Base-by-base conservation (phyloP, 2,888 invertebrate genomes). In the Drosophila villosipedis region DNA sequence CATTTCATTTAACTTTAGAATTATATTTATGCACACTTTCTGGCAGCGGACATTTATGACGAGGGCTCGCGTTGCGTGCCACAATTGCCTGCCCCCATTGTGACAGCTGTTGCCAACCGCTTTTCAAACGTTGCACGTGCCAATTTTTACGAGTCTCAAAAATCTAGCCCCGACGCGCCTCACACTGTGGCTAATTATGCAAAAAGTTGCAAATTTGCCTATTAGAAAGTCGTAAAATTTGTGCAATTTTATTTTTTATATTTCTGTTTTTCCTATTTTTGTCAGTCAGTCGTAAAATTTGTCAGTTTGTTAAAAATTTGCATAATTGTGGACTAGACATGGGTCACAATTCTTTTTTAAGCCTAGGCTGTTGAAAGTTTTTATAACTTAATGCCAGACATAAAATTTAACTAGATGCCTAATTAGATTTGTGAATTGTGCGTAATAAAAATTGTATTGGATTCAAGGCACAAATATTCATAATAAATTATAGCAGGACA, bases 1-100 rank as follows among this genome's bases (percentile, higher is more conserved):
- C 92, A 82, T 77, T 84, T 81, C 78, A 89, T 90, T 85, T 90
- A 83, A 83, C 73, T 87, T 90, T 82, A 65, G 65, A 89, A 82
- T 77, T 81, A 82, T 86, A 82, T 87, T 82, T 90, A 82, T 87
- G 75, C 73, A 73, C 74, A 50, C 60, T 75, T 78, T 68, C 61
- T 22, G 43, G 28, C 66, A 66, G 72, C 64, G 73, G 81, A 80
- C 90, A 83, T 91, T 89, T 89, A 90, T 86, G 90, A 85, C 80
- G 49, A 47, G 52, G 60, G 63, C 50, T 41, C n/a, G 53, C 58
- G 52, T 14, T 39, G 12, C 65, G 64, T 19, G 61, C 55, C 73
- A 41, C 67, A 41, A 14, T 47, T 49, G 47, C 63, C 14, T 33
- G 70, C 60, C 65, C 62, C 47, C 76, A 66, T 58, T 68, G 62